Percentiles rank a stretch among this genome's conserved stretches.
phyloP scores from a whole-genome alignment of 1,140 invertebrate species.

The Temnothorax nylanderi region DNA sequence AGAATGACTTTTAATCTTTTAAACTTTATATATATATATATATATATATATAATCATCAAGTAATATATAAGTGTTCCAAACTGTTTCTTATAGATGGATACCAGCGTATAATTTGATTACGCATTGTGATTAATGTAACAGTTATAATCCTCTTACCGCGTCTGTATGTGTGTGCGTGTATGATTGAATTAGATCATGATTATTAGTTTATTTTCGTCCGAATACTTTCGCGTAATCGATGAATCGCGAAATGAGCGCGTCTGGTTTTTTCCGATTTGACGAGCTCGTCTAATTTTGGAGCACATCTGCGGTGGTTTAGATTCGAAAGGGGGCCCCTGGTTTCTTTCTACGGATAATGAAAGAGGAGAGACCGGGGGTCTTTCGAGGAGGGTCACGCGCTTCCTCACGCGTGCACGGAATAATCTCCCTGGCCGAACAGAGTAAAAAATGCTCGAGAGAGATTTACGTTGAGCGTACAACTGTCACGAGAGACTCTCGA shows the following conservation, averaged over 20 bases:
- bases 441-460: conserved; percentile 69
- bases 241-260: conserved; percentile 48
- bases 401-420: conserved; percentile 71
- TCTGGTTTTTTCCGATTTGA: conserved; percentile 73
- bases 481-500: conserved; percentile 64
- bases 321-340: conserved; percentile 26
- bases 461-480: conserved; percentile 68
- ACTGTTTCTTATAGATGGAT: neutral
- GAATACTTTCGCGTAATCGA: conserved; percentile 30
- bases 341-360: conserved; percentile 69
- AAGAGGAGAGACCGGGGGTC: conserved; percentile 59
- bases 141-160: neutral
- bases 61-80: neutral
- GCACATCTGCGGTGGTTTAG: conserved; percentile 72
- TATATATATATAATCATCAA: too few relatives aligned
- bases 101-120: neutral
- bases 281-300: conserved; percentile 72
- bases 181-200: conserved; percentile 16
- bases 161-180: neutral
- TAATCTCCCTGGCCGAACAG: conserved; percentile 62
- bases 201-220: conserved; percentile 57
- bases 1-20: neutral
- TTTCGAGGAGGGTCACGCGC: conserved; percentile 10
- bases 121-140: neutral
- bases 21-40: too few relatives aligned